Conservation (phyloP, 2,797 vertebrate species). For the Todus mexicanus region DNA sequence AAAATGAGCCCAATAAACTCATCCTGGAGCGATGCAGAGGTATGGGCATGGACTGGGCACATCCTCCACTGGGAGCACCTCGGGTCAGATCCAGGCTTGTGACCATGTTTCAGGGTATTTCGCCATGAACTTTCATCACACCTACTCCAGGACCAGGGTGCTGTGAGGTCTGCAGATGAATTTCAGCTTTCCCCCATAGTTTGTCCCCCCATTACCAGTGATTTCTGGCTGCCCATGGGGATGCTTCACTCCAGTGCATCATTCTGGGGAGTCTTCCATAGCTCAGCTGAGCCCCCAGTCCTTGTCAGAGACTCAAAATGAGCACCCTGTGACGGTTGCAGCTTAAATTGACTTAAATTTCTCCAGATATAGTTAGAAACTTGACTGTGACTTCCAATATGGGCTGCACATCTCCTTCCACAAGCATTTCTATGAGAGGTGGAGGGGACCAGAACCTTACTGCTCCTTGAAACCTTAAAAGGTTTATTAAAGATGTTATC, state of each 20-base stretch:
- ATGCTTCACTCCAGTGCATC: neutral
- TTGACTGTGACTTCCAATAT: neutral
- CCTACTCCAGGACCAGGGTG: rapidly evolving
- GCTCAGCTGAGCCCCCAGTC: neutral
- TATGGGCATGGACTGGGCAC: neutral
- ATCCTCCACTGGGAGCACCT: neutral
- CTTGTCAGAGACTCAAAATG: neutral
- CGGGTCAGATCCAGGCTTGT: neutral
- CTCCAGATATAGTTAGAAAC: neutral
- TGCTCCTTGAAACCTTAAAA: no score
- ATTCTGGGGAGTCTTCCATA: neutral
- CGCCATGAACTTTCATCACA: rapidly evolving
- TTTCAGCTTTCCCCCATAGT: neutral
- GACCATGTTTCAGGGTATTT: neutral
- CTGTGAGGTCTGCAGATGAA: neutral
- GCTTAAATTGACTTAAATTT: neutral
- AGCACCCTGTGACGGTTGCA: neutral
- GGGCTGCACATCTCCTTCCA: neutral
- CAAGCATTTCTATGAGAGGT: neutral
- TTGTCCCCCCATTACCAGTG: neutral
- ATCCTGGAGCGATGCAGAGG: neutral
- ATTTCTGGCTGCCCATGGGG: rapidly evolving
- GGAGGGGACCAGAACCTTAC: neutral
- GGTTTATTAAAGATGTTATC: no score
- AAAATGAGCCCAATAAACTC: neutral